A percentile compares a stretch with the other conserved stretches of the same genome.
Evolutionary conservation across 2,113 vertebrate species (phyloP).

Genomic region (Tonatia bakeri): DNA sequence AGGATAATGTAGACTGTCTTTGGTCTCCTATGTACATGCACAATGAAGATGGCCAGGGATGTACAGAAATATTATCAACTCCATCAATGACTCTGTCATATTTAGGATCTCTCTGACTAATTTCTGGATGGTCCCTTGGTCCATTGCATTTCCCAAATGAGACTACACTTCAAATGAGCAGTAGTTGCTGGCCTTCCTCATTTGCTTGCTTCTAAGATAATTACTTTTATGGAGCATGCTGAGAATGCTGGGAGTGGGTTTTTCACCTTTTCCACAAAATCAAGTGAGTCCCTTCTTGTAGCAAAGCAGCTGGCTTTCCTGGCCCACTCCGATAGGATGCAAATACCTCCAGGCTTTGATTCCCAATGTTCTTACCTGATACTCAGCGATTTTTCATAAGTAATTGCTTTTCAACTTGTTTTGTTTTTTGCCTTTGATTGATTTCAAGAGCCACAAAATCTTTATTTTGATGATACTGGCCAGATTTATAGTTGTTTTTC

Average conservation of each 20-base stretch:
- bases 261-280: not conserved
- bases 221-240: not conserved
- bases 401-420: not conserved
- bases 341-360: not conserved
- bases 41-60: not conserved
- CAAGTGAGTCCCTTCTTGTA: not conserved
- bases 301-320: not conserved
- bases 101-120: conserved; percentile 1
- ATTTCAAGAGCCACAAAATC: not conserved
- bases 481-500: not conserved
- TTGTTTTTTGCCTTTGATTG: not conserved
- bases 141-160: not conserved
- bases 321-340: not conserved
- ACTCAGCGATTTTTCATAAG: not conserved
- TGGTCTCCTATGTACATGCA: not conserved
- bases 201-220: not conserved
- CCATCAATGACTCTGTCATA: not conserved
- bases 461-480: not conserved
- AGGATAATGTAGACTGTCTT: not conserved
- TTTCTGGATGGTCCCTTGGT: not conserved
- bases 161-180: not conserved
- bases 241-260: not conserved
- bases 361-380: not conserved
- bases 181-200: not conserved
- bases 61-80: not conserved